Evolutionary conservation across 1,140 invertebrate species (phyloP), one percentile per base, ranked within the genome.

Genomic region (Bombus ignitus): DNA sequence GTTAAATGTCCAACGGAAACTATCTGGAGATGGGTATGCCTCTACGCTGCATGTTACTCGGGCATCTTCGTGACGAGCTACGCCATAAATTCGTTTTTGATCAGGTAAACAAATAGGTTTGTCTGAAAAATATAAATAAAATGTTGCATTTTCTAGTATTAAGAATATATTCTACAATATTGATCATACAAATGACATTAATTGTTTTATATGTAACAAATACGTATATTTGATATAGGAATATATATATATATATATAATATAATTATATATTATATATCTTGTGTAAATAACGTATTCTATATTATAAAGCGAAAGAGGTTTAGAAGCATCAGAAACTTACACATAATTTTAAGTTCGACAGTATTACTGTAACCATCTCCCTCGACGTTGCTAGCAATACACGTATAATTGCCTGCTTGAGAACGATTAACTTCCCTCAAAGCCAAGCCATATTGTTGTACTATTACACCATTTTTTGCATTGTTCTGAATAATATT

Each of bases 1-100:
- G 94, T 98, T 98, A 93, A 98, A 98, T 47, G 97, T 97, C 98
- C 98, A 99, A 87, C 97, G 97, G 94, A 98, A 98, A 81, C 96
- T 97, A 87, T 97, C 97, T 35, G 98, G 97, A 25, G 97, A 96
- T 28, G 98, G 98, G 94, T 97, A 98, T 25, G 98, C 97, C 89
- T 98, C 97, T 28, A 99, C 98, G 95, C 97, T 97, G 94, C 98
- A 99, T 77, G 97, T 94, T 71, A 99, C 96, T 88, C 97, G 96
- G 0, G 97, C 97, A 47, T 97, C 96, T 94, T 99, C 98, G 91
- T 97, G 97, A 74, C 98, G 96, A 1, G 98, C 98, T 9, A 98
- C 98, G 10, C 97, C 98, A 90, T 98, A 98, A 84, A 98, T 96
- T 81, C 96, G 96, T 94, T 98, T 97, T 93, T 98, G 97, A 85